Conservation (phyloP, 2,888 invertebrate species). For the Ormyrus pomaceus region DNA sequence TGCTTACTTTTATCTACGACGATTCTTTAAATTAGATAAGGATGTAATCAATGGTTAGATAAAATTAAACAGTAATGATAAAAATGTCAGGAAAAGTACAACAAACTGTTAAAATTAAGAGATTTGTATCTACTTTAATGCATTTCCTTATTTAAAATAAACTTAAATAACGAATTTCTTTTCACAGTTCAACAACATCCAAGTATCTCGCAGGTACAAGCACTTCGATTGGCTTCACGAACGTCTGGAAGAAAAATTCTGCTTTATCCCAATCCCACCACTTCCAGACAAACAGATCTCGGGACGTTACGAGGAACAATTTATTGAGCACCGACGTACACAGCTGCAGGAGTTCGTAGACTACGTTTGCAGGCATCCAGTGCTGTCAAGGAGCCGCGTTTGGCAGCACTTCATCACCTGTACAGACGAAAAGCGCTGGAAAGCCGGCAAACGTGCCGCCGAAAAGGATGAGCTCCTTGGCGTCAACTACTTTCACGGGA, state of each 20-base stretch:
- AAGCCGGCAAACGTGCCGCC: conserved; percentile 95
- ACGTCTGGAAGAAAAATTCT: conserved; percentile 94
- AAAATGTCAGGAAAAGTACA: too few species aligned
- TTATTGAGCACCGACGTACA: conserved; percentile 95
- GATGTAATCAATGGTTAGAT: too few species aligned
- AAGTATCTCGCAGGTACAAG: conserved; percentile 96
- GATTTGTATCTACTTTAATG: not conserved
- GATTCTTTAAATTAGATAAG: not conserved
- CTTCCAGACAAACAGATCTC: conserved; percentile 98
- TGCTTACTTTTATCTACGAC: not conserved
- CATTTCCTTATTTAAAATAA: not conserved
- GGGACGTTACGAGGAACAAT: conserved; percentile 97
- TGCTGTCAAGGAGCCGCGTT: conserved; percentile 92
- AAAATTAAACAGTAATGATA: too few species aligned
- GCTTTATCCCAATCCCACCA: conserved; percentile 96
- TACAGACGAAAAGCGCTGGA: conserved; percentile 98
- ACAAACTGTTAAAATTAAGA: too few species aligned
- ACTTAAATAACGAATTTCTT: not conserved
- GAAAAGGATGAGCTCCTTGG: conserved; percentile 95
- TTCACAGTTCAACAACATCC: conserved; percentile 88
- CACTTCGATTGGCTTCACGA: conserved; percentile 99
- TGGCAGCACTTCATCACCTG: conserved; percentile 98
- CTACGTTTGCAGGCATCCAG: conserved; percentile 97
- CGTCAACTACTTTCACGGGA: conserved; percentile 92
- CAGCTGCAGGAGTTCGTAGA: conserved; percentile 97